A percentile compares a stretch with the other conserved stretches of the same genome.
Evolutionary conservation across 2,797 vertebrate species (phyloP).

Genomic region (Miichthys miiuy): DNA sequence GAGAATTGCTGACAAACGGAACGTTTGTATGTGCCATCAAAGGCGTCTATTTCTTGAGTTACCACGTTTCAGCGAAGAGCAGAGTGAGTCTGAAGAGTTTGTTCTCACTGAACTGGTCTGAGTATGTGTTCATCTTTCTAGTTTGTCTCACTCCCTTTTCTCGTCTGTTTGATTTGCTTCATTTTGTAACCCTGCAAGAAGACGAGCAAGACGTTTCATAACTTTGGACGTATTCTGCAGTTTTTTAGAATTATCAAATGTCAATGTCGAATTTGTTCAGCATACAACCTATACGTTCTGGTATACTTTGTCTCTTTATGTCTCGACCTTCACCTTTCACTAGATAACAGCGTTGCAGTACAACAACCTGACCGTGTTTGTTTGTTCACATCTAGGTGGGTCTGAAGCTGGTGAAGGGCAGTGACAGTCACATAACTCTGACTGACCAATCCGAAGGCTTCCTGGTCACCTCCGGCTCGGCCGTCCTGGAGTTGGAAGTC

Average conservation of each 20-base stretch:
- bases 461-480: constrained; percentile 68
- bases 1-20: constrained; percentile 39
- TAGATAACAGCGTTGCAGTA: no score
- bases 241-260: no score
- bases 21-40: constrained; percentile 21
- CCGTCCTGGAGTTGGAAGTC: constrained; percentile 48
- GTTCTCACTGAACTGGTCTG: not conserved
- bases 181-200: not conserved
- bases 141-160: not conserved
- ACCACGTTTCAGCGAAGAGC: constrained; percentile 65
- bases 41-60: constrained; percentile 77
- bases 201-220: no score
- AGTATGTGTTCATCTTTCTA: not conserved
- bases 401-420: constrained; percentile 65
- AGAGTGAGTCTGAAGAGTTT: constrained; percentile 53
- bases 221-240: no score
- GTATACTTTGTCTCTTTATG: not conserved
- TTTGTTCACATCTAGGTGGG: constrained; percentile 56
- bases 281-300: not conserved
- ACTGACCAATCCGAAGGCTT: constrained; percentile 51
- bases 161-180: not conserved
- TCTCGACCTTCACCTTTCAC: not conserved
- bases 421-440: not conserved
- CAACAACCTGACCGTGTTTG: not conserved
- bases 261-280: no score